Conservation (phyloP, 2,113 vertebrate genomes). For the Delphinus delphis region DNA sequence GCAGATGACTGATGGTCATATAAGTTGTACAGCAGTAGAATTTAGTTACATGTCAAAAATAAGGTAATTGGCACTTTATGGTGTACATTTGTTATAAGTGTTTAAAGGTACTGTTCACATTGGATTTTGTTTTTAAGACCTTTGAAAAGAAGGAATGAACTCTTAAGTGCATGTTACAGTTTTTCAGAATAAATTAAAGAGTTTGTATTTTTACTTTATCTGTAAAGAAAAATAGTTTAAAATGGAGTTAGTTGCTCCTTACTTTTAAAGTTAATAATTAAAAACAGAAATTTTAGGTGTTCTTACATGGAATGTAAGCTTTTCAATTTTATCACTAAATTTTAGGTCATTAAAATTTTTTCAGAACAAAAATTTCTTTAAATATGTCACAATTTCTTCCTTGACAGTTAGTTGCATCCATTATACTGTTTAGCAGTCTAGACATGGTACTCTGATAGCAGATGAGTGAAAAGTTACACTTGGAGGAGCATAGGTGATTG, state of each 20-base stretch:
- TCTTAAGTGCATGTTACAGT: not conserved
- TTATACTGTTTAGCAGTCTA: not conserved
- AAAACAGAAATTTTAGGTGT: conserved; percentile 36
- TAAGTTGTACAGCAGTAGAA: conserved; percentile 92
- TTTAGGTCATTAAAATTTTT: not conserved
- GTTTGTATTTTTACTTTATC: conserved; percentile 24
- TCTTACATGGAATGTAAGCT: not conserved
- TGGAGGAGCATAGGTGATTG: not conserved
- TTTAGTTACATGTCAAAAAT: conserved; percentile 94
- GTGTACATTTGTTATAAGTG: conserved; percentile 14
- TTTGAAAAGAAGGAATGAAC: conserved; percentile 10
- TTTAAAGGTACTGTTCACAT: conserved; percentile 18
- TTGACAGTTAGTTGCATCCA: not conserved
- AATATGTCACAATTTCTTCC: not conserved
- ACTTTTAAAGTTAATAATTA: conserved; percentile 3
- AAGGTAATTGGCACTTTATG: conserved; percentile 86
- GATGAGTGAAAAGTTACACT: not conserved
- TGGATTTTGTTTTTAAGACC: not conserved
- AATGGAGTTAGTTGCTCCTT: conserved; percentile 34
- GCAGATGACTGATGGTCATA: conserved; percentile 98
- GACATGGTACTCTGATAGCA: not conserved
- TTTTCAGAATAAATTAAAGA: conserved; percentile 45
- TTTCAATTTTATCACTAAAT: conserved; percentile 13
- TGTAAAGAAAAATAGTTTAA: conserved; percentile 35
- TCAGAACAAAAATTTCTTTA: not conserved